Conservation (phyloP, 2,888 invertebrate genomes). For the Temnothorax rugatulus region DNA sequence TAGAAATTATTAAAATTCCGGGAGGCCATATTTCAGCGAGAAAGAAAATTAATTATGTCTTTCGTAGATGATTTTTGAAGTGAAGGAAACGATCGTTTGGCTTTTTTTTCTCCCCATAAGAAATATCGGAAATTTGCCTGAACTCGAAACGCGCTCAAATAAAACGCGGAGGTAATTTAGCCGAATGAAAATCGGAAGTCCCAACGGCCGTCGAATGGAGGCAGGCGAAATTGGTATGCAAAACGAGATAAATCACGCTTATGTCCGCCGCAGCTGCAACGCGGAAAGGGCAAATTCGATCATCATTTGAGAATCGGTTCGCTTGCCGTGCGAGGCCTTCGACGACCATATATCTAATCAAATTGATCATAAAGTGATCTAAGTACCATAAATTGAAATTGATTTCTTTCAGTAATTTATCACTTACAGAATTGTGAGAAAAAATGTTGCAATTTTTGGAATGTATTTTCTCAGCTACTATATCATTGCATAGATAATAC, state of each 20-base stretch:
- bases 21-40: neutral
- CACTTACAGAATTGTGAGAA: neutral
- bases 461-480: neutral
- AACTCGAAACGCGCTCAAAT: constrained; percentile 69
- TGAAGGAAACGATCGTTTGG: neutral
- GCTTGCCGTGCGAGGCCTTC: constrained; percentile 53
- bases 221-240: constrained; percentile 79
- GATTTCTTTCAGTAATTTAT: constrained; percentile 2
- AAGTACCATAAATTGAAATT: constrained; percentile 22
- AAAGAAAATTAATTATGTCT: neutral
- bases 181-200: constrained; percentile 74
- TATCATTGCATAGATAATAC: neutral
- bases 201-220: constrained; percentile 70
- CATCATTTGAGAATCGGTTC: constrained; percentile 72
- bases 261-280: constrained; percentile 80
- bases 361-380: constrained; percentile 22
- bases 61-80: neutral
- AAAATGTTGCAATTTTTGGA: neutral
- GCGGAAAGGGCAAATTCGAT: constrained; percentile 77
- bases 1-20: constrained; percentile 1
- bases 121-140: constrained; percentile 12
- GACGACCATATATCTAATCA: constrained; percentile 18
- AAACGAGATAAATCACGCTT: constrained; percentile 83
- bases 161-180: constrained; percentile 75
- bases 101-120: neutral